Evolutionary conservation across 2,888 invertebrate species (phyloP).

Genomic region (Pteria penguin): DNA sequence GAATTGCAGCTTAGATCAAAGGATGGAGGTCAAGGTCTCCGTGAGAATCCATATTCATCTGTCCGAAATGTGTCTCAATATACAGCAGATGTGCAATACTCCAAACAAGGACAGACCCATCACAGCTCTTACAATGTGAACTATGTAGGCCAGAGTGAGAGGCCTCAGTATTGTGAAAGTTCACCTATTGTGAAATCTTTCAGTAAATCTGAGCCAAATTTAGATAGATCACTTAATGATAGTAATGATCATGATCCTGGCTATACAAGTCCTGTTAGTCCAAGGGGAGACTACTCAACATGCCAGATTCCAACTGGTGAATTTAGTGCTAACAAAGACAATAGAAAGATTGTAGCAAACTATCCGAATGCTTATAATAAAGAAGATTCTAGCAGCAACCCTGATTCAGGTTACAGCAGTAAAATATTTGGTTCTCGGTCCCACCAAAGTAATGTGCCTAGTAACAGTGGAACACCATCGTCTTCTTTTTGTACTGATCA

Average conservation of each 20-base stretch:
- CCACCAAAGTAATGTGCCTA: conserved; percentile 28
- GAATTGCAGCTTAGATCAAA: not conserved
- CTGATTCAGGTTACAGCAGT: conserved; percentile 92
- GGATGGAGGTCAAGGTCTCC: not conserved
- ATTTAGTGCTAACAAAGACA: conserved; percentile 8
- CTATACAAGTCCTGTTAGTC: conserved; percentile 5
- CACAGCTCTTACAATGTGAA: conserved; percentile 28
- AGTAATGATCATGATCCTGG: conserved; percentile 26
- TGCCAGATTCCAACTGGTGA: conserved; percentile 15
- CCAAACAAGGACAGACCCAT: conserved; percentile 5
- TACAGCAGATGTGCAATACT: not conserved
- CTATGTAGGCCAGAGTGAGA: conserved; percentile 4
- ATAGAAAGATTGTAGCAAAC: conserved; percentile 17
- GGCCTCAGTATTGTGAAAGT: conserved; percentile 3
- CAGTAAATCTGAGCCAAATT: conserved; percentile 38
- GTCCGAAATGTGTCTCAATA: conserved; percentile 20
- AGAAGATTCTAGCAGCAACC: conserved; percentile 77
- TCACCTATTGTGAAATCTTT: conserved; percentile 4
- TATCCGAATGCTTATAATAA: conserved; percentile 61
- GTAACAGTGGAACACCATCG: conserved; percentile 67
- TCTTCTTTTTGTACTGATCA: conserved; percentile 72
- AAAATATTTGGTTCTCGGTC: conserved; percentile 84
- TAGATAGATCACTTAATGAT: conserved; percentile 9
- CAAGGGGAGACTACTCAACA: conserved; percentile 12
- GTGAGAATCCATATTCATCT: conserved; percentile 39